A percentile compares a stretch with the other conserved stretches of the same genome.
phyloP scores from a whole-genome alignment of 1,140 invertebrate species.

The Schmidtea mediterranea region DNA sequence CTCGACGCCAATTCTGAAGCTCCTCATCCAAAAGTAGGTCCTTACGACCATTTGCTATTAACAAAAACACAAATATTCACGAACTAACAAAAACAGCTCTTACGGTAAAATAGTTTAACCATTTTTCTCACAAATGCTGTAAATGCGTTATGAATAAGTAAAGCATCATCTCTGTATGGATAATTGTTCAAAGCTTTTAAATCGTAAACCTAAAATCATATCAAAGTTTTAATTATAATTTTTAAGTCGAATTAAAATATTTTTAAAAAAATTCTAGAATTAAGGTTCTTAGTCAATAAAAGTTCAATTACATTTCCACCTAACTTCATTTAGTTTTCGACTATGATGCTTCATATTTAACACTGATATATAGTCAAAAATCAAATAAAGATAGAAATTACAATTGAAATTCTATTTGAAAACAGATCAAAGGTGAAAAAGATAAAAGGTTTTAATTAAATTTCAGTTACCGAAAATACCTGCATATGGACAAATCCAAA shows the following conservation, averaged over 20 bases:
- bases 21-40: not conserved
- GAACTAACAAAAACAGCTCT: not conserved
- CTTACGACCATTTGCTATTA: not conserved
- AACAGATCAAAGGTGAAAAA: no score
- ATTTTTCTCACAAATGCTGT: constrained; percentile 26
- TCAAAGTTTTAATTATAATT: constrained; percentile 10
- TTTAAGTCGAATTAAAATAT: no score
- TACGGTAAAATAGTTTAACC: constrained; percentile 22
- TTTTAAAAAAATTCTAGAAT: no score
- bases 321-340: no score
- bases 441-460: no score
- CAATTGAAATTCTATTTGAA: no score
- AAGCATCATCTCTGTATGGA: constrained; percentile 29
- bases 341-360: no score
- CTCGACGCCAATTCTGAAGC: constrained; percentile 4
- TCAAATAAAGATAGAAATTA: no score
- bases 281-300: no score
- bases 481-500: no score
- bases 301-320: no score
- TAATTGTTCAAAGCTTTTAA: constrained; percentile 25
- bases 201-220: constrained; percentile 19
- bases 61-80: not conserved
- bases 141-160: constrained; percentile 24
- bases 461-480: no score
- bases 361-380: not conserved